Evolutionary conservation across 2,888 invertebrate species (phyloP).

Genomic region (Metallyticus violacea): DNA sequence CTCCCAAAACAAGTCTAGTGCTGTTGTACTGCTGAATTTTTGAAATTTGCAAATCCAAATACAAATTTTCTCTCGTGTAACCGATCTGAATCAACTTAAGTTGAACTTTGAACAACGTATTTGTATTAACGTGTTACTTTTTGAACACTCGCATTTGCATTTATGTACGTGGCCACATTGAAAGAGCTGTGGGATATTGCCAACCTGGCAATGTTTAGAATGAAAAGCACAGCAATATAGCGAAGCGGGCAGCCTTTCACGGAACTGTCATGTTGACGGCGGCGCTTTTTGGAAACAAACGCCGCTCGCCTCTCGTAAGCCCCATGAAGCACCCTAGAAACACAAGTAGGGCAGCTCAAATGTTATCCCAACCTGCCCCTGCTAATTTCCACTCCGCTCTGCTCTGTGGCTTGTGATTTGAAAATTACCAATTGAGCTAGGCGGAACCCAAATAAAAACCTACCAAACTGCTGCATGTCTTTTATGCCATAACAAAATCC

Average conservation of each 20-base stretch:
- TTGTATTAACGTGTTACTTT: background rate
- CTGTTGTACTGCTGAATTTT: too few species aligned
- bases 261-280: background rate
- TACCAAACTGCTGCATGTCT: background rate
- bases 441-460: background rate
- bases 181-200: background rate
- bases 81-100: too few species aligned
- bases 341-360: background rate
- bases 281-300: background rate
- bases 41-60: too few species aligned
- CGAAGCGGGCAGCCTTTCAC: background rate
- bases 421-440: background rate
- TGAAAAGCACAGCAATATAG: background rate
- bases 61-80: too few species aligned
- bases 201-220: background rate
- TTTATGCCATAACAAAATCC: background rate
- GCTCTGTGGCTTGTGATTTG: background rate
- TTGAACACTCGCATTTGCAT: background rate
- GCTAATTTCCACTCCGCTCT: background rate
- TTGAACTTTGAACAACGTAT: background rate
- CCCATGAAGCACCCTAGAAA: background rate
- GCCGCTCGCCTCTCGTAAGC: background rate
- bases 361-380: background rate
- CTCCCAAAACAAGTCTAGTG: too few species aligned
- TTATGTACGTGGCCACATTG: background rate